Evolutionary conservation across 2,797 vertebrate species (phyloP), one percentile per base, ranked within the genome.

Genomic region (Darevskia nairensis): DNA sequence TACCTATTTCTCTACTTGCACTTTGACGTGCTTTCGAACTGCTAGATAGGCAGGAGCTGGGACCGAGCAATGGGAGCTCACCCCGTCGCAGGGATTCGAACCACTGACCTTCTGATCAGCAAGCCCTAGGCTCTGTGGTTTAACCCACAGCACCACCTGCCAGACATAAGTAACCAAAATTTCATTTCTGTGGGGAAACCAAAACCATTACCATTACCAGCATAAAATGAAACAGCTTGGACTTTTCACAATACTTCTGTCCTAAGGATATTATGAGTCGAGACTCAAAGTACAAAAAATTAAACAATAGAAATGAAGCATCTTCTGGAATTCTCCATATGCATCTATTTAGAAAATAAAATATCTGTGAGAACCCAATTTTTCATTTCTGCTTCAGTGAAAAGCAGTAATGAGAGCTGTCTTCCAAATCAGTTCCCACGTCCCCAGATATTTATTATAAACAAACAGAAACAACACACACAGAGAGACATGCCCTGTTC

Each of bases 381-480:
- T 69, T 69, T 59, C 39, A 23, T 21, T 41, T 77, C 44, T 23
- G 27, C 21, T 79, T 79, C 64, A 69, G 23, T 69, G n/a, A 78
- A 86, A 64, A 86, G 6, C 61, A 78, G 8, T 79, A 86, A 68
- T 86, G 76, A 76, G 64, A 79, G n/a, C 64, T 15, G 44, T 81
- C 59, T 76, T 92, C 80, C 68, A 7, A 75, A 82, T 82, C 17
- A 19, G 19, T 27, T 7, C 2, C 15, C 71, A 46, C 19, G 21
- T 74, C 23, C 29, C 68, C 35, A 35, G 55, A 61, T 75, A 74
- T 35, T 46, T 79, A 79, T 68, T 32, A 23, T 69, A 79, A 86
- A 86, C 75, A 86, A 86, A 86, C 21, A 71, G 64, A 79, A 79
- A 68, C 50, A 55, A 55, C 50, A 55, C 50, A 55, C 50, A 55